Evolutionary conservation across 2,888 invertebrate species (phyloP), one percentile per base, ranked within the genome.

Genomic region (Sialis fuliginosa): DNA sequence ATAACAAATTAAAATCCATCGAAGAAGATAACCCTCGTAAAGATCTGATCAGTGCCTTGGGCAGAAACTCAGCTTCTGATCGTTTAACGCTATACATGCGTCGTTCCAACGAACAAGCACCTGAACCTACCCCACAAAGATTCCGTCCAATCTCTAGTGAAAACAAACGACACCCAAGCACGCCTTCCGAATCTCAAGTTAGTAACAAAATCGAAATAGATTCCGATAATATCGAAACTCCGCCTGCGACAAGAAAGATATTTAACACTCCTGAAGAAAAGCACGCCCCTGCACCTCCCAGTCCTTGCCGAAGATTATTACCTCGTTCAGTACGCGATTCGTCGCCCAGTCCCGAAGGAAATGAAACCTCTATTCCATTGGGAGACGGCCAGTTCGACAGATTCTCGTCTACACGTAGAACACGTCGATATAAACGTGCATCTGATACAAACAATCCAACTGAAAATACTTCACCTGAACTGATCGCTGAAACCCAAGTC

Each of bases 161-260:
- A 32, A 45, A n/a, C 30, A 30, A 30, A 32, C 7, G 46, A 46
- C 12, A 40, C 39, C n/a, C 31, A 39, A 6, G 13, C 31, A 31
- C 46, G 33, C 7, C 46, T 40, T 2, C 58, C 51, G 56, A 56
- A 48, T 48, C 50, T 10, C 46, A 56, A 10, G 60, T 67, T 9
- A 71, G 72, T 12, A 81, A 83, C 55, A 79, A 79, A 60, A 77
- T 81, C 8, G 88, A 89, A 59, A 87, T 90, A 39, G 90, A 90
- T 62, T 86, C 88, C 3, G 90, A 90, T 55, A 90, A 90, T 56
- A 84, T 90, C 33, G 89, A 90, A 68, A 90, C 90, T 2, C 89
- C 90, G 13, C 89, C 90, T 5, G 84, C 80, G 0, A 80, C 80
- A 12, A 71, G 89, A 48, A 76, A 81, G 54, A 64, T 75, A 32